These are phyloP conservation scores for Zootermopsis nevadensis DNA, from an alignment of 2,888 invertebrate genomes.

Conservation along the genomic window DNA sequence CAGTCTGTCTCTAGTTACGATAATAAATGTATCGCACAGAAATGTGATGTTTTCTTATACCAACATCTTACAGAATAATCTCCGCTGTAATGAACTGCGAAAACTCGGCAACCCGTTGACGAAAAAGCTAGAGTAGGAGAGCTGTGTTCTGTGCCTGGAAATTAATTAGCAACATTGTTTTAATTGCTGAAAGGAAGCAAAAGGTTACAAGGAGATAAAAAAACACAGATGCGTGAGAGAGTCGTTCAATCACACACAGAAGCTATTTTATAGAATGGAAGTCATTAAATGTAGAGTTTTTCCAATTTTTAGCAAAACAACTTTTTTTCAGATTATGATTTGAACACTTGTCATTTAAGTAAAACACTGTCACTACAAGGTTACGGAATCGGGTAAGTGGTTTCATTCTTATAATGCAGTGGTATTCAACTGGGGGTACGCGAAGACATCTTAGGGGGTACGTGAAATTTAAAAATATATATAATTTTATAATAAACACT, in stretches of 20 bases:
- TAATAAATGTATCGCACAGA: neutral
- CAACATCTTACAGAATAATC: neutral
- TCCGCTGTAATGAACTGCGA: constrained; percentile 1
- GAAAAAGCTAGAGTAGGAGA: neutral
- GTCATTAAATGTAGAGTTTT: no score
- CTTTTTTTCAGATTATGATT: no score
- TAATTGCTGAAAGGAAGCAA: constrained; percentile 19
- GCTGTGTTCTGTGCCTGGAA: neutral
- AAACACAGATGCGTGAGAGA: neutral
- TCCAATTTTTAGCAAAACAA: no score
- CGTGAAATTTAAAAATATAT: no score
- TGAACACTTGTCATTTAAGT: no score
- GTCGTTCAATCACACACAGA: constrained; percentile 11
- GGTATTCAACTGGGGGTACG: no score
- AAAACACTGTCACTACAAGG: no score
- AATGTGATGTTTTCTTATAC: neutral
- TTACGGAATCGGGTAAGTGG: no score
- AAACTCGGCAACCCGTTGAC: neutral
- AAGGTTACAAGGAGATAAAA: neutral
- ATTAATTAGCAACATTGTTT: constrained; percentile 29
- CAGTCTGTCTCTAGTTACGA: neutral
- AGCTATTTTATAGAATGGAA: neutral
- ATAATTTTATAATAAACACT: no score
- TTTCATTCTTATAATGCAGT: no score
- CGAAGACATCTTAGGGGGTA: no score